phyloP scores from a whole-genome alignment of 2,888 invertebrate species.

The Drosophila recens region DNA sequence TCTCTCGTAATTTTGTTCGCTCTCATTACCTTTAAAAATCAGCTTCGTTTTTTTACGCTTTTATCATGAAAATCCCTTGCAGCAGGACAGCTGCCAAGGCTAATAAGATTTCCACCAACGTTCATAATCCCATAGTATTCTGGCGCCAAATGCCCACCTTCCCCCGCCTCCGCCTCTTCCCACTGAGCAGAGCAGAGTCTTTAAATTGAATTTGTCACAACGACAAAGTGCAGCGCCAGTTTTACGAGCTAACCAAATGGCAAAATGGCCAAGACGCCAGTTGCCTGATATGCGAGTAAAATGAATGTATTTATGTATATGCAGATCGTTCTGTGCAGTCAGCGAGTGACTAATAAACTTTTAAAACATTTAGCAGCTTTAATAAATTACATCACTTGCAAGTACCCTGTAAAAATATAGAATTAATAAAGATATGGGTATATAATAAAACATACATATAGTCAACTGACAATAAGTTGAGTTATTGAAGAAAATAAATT shows the following conservation, averaged over 20 bases:
- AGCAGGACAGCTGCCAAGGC: slow-evolving; percentile 38
- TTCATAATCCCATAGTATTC: slow-evolving; percentile 32
- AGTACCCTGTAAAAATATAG: slow-evolving; percentile 16
- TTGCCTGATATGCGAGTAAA: slow-evolving; percentile 39
- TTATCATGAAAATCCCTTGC: slow-evolving; percentile 29
- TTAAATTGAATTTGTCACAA: slow-evolving; percentile 51
- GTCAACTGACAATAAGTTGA: not conserved
- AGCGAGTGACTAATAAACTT: slow-evolving; percentile 47
- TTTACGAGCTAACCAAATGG: slow-evolving; percentile 24
- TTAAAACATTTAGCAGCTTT: slow-evolving; percentile 23
- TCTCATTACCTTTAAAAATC: slow-evolving; percentile 30
- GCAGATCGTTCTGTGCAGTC: slow-evolving; percentile 5
- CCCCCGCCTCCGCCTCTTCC: not conserved
- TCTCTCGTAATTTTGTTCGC: not conserved
- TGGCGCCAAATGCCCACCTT: slow-evolving; percentile 5
- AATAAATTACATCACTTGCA: slow-evolving; percentile 5
- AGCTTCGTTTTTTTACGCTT: slow-evolving; percentile 12
- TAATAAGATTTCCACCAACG: slow-evolving; percentile 51
- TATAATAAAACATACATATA: not conserved
- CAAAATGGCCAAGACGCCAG: slow-evolving; percentile 28
- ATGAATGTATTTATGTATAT: slow-evolving; percentile 5
- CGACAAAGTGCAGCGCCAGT: slow-evolving; percentile 34
- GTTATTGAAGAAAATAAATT: not conserved
- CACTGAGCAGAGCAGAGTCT: not conserved
- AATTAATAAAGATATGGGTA: not conserved